Conservation (phyloP, 1,140 invertebrate species). For the Drosophila repleta region DNA sequence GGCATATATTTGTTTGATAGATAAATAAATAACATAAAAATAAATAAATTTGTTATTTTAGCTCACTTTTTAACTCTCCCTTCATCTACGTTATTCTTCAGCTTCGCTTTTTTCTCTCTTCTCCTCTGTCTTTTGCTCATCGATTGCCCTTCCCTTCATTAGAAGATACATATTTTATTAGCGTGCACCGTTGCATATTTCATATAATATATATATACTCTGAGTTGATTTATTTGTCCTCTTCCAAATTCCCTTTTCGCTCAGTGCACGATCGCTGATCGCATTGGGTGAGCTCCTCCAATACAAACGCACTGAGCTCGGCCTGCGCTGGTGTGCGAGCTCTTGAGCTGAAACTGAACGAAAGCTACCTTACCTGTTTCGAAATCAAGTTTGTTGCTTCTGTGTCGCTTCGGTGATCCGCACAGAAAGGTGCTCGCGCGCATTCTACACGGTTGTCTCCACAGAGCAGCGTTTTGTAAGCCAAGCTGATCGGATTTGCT, state of each 20-base stretch:
- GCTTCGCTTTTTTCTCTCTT: too few relatives aligned
- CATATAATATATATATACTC: too few relatives aligned
- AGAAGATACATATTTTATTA: too few relatives aligned
- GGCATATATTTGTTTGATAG: too few relatives aligned
- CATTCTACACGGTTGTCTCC: conserved; percentile 76
- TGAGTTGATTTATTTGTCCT: too few relatives aligned
- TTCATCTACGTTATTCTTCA: too few relatives aligned
- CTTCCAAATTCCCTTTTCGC: neutral
- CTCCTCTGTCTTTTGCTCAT: too few relatives aligned
- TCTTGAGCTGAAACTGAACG: conserved; percentile 68
- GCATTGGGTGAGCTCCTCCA: conserved; percentile 56
- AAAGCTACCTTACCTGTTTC: conserved; percentile 80
- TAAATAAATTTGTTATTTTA: too few relatives aligned
- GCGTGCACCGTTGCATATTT: too few relatives aligned
- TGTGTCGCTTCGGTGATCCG: conserved; percentile 80
- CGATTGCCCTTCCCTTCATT: too few relatives aligned
- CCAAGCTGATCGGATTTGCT: conserved; percentile 56
- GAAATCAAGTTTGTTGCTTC: conserved; percentile 81
- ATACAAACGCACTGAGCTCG: conserved; percentile 3
- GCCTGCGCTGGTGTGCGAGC: conserved; percentile 32
- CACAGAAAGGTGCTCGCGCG: conserved; percentile 80
- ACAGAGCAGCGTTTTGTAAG: conserved; percentile 53
- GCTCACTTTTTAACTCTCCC: too few relatives aligned
- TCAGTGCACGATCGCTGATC: conserved; percentile 52
- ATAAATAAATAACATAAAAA: too few relatives aligned